Conservation (phyloP, 2,888 invertebrate genomes). For the Melanchra persicariae region DNA sequence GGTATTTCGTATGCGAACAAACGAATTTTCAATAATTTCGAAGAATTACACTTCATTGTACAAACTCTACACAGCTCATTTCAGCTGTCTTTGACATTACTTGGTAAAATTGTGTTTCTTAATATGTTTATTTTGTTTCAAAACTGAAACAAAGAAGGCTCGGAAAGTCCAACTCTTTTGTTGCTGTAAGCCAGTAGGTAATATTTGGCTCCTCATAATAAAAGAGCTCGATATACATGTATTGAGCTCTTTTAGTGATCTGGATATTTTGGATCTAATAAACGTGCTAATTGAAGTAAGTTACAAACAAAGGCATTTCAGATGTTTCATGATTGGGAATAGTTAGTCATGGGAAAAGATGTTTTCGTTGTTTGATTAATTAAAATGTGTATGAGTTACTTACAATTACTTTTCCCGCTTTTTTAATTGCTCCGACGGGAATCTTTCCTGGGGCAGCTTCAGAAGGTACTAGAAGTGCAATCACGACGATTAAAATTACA, state of each 20-base stretch:
- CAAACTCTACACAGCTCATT: background rate
- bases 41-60: background rate
- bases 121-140: background rate
- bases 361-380: background rate
- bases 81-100: background rate
- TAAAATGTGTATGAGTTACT: slow-evolving; percentile 2
- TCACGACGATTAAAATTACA: slow-evolving; percentile 49
- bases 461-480: slow-evolving; percentile 55
- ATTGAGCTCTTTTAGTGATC: background rate
- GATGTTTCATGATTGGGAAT: background rate
- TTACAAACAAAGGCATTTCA: slow-evolving; percentile 1
- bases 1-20: background rate
- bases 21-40: background rate
- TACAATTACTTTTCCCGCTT: slow-evolving; percentile 33
- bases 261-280: background rate
- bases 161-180: background rate
- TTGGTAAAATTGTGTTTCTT: background rate
- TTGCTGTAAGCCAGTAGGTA: background rate
- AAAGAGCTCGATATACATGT: background rate
- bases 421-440: slow-evolving; percentile 60
- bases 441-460: slow-evolving; percentile 73
- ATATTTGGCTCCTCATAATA: background rate
- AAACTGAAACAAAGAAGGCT: background rate
- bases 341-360: background rate
- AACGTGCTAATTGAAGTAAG: background rate